Evolutionary conservation across 2,113 vertebrate genomes (phyloP).

Genomic region (Thunnus maccoyii): DNA sequence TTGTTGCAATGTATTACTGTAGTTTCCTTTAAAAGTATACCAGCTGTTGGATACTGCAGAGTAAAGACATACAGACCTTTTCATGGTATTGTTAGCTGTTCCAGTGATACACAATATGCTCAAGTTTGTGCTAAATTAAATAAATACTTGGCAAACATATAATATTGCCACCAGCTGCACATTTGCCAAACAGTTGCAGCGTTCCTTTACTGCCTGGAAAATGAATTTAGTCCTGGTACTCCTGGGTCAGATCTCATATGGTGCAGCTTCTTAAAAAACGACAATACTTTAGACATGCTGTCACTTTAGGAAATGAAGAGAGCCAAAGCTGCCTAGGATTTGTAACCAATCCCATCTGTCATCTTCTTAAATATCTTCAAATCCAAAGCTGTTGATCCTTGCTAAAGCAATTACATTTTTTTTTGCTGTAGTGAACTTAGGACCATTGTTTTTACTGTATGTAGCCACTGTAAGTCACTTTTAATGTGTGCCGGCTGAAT

Average conservation of each 20-base stretch:
- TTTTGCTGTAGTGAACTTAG: background rate
- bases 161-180: background rate
- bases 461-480: no score
- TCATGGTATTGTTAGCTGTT: background rate
- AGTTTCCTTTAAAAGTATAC: slow-evolving; percentile 1
- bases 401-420: slow-evolving; percentile 4
- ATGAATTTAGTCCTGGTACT: background rate
- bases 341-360: slow-evolving; percentile 41
- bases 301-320: slow-evolving; percentile 41
- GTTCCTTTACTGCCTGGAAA: background rate
- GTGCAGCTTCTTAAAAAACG: slow-evolving; percentile 5
- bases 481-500: no score
- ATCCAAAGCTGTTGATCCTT: slow-evolving; percentile 41
- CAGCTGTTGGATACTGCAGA: background rate
- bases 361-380: slow-evolving; percentile 28
- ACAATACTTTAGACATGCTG: slow-evolving; percentile 36
- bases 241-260: slow-evolving; percentile 22
- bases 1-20: background rate
- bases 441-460: background rate
- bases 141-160: background rate
- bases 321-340: slow-evolving; percentile 54
- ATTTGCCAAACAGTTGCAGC: background rate
- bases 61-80: background rate
- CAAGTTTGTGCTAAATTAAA: background rate
- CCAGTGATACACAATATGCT: background rate